phyloP scores from a whole-genome alignment of 2,888 invertebrate species.

The Lasioglossum villosulum region DNA sequence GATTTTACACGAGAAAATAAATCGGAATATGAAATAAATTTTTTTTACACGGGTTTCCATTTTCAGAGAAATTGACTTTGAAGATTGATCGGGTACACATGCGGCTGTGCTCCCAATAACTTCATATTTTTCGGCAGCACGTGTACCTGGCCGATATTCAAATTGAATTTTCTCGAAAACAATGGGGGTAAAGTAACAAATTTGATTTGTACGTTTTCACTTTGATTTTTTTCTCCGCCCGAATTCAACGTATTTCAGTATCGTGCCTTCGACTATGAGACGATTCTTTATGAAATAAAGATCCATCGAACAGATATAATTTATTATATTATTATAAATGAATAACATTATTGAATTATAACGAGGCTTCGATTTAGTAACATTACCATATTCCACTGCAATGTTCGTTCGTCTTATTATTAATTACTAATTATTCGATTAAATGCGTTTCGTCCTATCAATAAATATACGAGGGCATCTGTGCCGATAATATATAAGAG shows the following conservation, averaged over 20 bases:
- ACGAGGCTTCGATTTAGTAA: not conserved
- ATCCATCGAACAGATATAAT: not conserved
- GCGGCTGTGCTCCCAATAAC: not conserved
- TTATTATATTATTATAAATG: not conserved
- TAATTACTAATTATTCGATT: not conserved
- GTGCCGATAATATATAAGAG: not conserved
- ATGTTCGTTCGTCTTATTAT: not conserved
- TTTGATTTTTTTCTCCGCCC: not conserved
- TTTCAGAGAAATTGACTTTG: constrained; percentile 5
- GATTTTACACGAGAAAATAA: not conserved
- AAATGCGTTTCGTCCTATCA: not conserved
- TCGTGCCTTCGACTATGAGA: not conserved
- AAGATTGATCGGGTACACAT: constrained; percentile 4
- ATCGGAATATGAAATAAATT: not conserved
- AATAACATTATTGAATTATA: not conserved
- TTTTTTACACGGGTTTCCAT: constrained; percentile 1
- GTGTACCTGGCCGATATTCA: not conserved
- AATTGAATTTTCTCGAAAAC: not conserved
- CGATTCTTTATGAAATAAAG: not conserved
- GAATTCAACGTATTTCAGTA: not conserved
- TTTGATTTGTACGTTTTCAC: not conserved
- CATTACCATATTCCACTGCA: not conserved
- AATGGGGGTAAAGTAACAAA: constrained; percentile 4
- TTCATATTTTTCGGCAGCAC: constrained; percentile 10
- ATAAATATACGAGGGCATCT: not conserved